Base-by-base conservation (phyloP, 2,888 invertebrate genomes). In the Argyresthia albistria region DNA sequence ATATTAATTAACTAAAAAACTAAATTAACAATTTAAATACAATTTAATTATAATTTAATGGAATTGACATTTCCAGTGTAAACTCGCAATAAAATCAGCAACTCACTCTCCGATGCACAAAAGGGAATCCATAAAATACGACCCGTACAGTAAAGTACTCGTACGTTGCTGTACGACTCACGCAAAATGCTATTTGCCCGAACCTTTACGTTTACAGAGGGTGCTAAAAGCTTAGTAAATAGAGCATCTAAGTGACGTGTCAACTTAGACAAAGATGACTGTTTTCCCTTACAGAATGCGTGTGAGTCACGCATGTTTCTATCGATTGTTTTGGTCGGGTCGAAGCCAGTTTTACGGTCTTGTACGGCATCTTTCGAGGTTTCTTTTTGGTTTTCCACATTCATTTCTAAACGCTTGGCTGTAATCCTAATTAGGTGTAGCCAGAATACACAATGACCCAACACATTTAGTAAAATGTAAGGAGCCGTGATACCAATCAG, bases 171-270 rank as follows among this genome's bases (percentile, higher is more conserved):
- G 39, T 39, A 11, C 25, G 9, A 39, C 39, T 39, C 45, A 55
- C 59, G 60, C 65, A 65, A 65, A 63, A 65, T 58, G 61, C 60
- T 80, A 69, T 80, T 81, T 80, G 67, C 70, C 64, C 68, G 66
- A 76, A 25, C 25, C 70, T 73, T 73, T 68, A 71, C 69, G 68
- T 68, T 69, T 67, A 63, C 67, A 62, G 69, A 72, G 80, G 82
- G 77, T 65, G 80, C 77, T 86, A 86, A 83, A 84, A 86, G 83
- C 79, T 74, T 77, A 69, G 83, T 77, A 79, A 86, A 86, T 76
- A 86, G 67, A 73, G 59, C 71, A 67, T 69, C 73, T 76, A 50
- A 81, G 82, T 80, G 78, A 83, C 75, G 67, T 74, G 78, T 79
- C 80, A 77, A 77, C 70, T 65, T 71, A 78, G 77, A 83, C 81